Base-by-base conservation (phyloP, 2,888 invertebrate genomes). In the Drosophila sordidula region DNA sequence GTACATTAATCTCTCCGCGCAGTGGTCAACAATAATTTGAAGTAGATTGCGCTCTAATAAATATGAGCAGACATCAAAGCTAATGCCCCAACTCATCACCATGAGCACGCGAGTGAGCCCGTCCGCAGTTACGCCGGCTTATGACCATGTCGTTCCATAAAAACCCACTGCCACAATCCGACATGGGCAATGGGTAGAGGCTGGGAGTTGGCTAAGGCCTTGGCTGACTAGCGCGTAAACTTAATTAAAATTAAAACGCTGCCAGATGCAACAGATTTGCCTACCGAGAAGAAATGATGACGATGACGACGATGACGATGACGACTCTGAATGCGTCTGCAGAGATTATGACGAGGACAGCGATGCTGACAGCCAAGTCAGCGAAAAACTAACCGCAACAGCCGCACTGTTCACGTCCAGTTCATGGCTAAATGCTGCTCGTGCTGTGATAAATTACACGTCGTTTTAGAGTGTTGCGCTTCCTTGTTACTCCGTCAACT, bases 31-130 rank as follows among this genome's bases (percentile, higher is more conserved):
- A 73, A 73, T 78, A 84, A 85, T 85, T 83, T 78, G 70, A 65
- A 70, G 68, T 65, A 80, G 86, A 90, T 90, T 81, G 82, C 86
- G 90, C 89, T 89, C 89, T 89, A 89, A 90, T 89, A 89, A 90
- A 89, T 89, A 89, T 86, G 87, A 80, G 71, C 77, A 73, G 84
- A 66, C 90, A 90, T 90, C 85, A 89, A 89, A 89, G 78, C 88
- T 90, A 90, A 90, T 90, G 90, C 81, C 72, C 75, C 89, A 90
- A 90, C 89, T 90, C 90, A 89, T 90, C 90, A 90, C 90, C 80
- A 90, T 86, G 89, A 87, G 88, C 89, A 83, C 77, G 84, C 83
- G 80, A 87, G 56, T 73, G 55, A 51, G 42, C 44, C 56, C 41
- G 64, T 54, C 74, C 54, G 47, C 59, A 77, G 73, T 52, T 62